Evolutionary conservation across 2,888 invertebrate genomes (phyloP).

Genomic region (Atrina japonica): DNA sequence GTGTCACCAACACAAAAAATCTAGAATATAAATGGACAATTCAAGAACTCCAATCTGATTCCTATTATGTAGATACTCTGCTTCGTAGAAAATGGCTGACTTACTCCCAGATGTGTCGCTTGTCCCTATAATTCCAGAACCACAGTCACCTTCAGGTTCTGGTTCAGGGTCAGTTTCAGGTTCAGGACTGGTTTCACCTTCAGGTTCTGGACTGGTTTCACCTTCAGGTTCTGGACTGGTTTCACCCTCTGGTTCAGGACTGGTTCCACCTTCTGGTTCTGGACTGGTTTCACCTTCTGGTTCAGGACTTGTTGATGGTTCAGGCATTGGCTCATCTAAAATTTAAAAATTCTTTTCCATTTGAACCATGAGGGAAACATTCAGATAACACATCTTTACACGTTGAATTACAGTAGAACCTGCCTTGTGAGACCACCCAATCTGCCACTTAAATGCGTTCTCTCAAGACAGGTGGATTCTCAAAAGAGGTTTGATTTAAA

Average conservation of each 20-base stretch:
- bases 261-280: conserved; percentile 76
- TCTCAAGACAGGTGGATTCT: too few species aligned
- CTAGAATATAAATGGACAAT: too few species aligned
- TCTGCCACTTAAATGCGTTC: too few species aligned
- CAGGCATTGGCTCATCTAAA: conserved; percentile 24
- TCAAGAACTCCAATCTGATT: too few species aligned
- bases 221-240: conserved; percentile 73
- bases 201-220: conserved; percentile 77
- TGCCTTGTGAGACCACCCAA: too few species aligned
- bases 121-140: conserved; percentile 35
- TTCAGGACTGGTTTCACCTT: conserved; percentile 72
- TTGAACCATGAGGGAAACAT: background rate
- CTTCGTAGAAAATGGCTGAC: too few species aligned
- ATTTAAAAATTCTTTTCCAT: background rate
- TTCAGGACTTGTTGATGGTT: conserved; percentile 51
- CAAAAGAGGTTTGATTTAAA: too few species aligned
- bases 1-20: too few species aligned
- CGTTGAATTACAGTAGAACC: too few species aligned
- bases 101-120: conserved; percentile 47
- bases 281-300: conserved; percentile 79
- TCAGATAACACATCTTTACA: too few species aligned
- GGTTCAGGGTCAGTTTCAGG: conserved; percentile 68
- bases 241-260: conserved; percentile 78
- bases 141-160: conserved; percentile 50
- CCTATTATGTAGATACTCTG: too few species aligned